Conservation (phyloP, 1,140 invertebrate species). For the Musca domestica region DNA sequence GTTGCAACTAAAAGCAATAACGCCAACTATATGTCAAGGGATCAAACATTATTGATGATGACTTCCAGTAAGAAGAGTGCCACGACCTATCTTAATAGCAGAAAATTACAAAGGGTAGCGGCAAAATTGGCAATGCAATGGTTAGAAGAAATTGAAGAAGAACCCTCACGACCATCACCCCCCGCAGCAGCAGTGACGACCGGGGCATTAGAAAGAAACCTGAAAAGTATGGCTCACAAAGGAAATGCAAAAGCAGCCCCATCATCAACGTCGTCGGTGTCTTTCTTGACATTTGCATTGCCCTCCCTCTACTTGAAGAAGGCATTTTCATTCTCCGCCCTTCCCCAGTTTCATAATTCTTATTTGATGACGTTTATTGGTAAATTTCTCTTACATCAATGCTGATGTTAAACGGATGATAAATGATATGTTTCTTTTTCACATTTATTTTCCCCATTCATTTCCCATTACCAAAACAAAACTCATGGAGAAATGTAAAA, state of each 20-base stretch:
- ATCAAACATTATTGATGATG: conserved; percentile 30
- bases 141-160: not conserved
- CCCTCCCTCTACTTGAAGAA: too few relatives aligned
- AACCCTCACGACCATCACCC: conserved; percentile 8
- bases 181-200: not conserved
- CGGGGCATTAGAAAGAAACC: not conserved
- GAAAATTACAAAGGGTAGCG: not conserved
- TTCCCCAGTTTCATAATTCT: not conserved
- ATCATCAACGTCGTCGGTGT: conserved; percentile 2
- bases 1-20: conserved; percentile 15
- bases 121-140: not conserved
- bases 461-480: too few relatives aligned
- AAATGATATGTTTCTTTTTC: conserved; percentile 8
- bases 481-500: too few relatives aligned
- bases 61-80: not conserved
- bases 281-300: not conserved
- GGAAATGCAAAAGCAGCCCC: not conserved
- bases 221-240: not conserved
- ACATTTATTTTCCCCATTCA: not conserved
- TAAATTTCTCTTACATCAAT: conserved; percentile 17
- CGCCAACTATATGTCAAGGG: conserved; percentile 28
- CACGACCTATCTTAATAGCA: too few relatives aligned
- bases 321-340: not conserved
- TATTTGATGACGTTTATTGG: conserved; percentile 15
- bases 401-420: conserved; percentile 23